Base-by-base conservation (phyloP, 1,140 invertebrate genomes). In the Zaprionus camerounensis region DNA sequence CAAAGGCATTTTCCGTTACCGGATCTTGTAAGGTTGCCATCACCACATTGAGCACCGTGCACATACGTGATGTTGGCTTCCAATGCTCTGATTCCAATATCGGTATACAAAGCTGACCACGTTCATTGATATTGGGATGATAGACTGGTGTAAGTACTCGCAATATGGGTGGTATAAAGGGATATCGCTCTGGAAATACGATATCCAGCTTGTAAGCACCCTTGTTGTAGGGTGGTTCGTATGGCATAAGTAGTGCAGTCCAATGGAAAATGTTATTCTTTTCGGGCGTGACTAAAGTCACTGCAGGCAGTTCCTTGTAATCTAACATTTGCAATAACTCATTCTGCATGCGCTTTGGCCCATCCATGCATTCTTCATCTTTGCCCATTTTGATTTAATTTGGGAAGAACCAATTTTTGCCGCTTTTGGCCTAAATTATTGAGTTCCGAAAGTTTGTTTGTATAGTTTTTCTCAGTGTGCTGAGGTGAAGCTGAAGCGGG, bases 81-180 rank as follows among this genome's bases (percentile, higher is more conserved):
- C 99, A 99, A 93, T 99, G 98, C 93, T 99, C 99, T 61, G 98
- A 95, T 93, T 96, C 97, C 82, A 99, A 98, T 65, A 99, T 99
- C 22, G 98, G 98, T 91, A 99, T 94, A 94, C 98, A 99, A 3
- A 99, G 97, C 93, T 99, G 98, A 2, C 99, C 99, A 80, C 99
- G 99, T 91, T 99, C 99, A 94, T 99, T 99, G 88, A 99, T 97
- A 93, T 99, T 99, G 22, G 99, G 99, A 94, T 99, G 99, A 93
- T 99, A 99, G 83, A 99, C 99, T 95, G 99, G 99, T 13, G 99
- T 99, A 94, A 98, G 98, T 93, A 99, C 99, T 91, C 96, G 97
- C 88, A 99, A 97, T 94, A 98, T 99, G 49, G 99, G 99, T 53
- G 99, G 99, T 93, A 99, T 99, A 92, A 99, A 99, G 9, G 99